Conservation (phyloP, 2,113 vertebrate species). For the Papio anubis region DNA sequence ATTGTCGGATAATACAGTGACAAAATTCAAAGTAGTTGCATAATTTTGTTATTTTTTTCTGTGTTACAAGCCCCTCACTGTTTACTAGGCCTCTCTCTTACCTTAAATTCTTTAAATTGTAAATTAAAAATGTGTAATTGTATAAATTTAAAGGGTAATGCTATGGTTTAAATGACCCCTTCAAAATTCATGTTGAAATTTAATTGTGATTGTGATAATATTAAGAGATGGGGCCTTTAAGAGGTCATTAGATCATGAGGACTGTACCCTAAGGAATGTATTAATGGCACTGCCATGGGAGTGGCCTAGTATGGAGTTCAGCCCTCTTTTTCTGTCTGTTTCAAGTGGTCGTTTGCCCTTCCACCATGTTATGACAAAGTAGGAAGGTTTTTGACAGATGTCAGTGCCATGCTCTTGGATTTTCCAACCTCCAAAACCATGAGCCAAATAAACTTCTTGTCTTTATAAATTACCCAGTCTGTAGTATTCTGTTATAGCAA, state of each 20-base stretch:
- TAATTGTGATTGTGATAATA: neutral
- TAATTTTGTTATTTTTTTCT: slow-evolving; percentile 58
- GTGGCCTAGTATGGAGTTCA: neutral
- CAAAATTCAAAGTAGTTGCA: slow-evolving; percentile 61
- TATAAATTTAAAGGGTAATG: neutral
- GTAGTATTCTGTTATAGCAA: too few relatives aligned
- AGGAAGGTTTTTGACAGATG: neutral
- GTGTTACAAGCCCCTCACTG: slow-evolving; percentile 71
- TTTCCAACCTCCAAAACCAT: neutral
- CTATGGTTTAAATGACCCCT: neutral
- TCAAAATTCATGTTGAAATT: neutral
- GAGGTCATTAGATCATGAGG: neutral
- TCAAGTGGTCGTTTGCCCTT: neutral
- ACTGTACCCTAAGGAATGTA: neutral
- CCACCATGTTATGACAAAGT: neutral
- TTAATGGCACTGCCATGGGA: neutral
- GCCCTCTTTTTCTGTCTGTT: neutral
- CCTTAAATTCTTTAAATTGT: slow-evolving; percentile 83
- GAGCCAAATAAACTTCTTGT: neutral
- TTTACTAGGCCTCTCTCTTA: slow-evolving; percentile 78
- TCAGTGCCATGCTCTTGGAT: neutral
- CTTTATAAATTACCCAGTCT: too few relatives aligned
- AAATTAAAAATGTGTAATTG: neutral
- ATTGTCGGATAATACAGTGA: neutral
- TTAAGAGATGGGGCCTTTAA: neutral